Evolutionary conservation across 2,888 invertebrate species (phyloP), one percentile per base, ranked within the genome.

Genomic region (Conchocele bisecta): DNA sequence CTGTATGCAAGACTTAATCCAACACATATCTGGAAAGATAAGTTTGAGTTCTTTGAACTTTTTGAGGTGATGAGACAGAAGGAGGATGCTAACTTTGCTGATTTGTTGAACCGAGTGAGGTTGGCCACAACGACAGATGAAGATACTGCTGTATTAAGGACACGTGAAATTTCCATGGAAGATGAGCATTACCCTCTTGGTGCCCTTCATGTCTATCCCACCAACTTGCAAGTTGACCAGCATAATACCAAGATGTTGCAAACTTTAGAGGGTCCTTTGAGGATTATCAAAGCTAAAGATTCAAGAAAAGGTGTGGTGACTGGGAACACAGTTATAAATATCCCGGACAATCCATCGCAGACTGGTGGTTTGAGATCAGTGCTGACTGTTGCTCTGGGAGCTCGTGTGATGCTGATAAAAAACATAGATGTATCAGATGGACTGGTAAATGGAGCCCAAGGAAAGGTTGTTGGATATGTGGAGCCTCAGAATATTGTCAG

Each of bases 341-440:
- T n/a, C n/a, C n/a, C n/a, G 4, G n/a, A 15, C 3, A 15, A 44
- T 28, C n/a, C 17, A 7, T 15, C 20, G 3, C 5, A 9, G 13
- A 17, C 44, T 3, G 44, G 44, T 17, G 44, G 44, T 13, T 17
- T 44, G 3, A 4, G 6, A 3, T 5, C 22, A 3, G 41, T 54
- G 39, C 35, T 74, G 2, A 35, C 44, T 15, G 22, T 75, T 46
- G 56, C 41, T 33, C 28, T 60, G 3, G 50, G 33, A 26, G 67
- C 63, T 37, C 22, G 67, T 20, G 69, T 74, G 13, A 56, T 65
- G 31, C 41, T 69, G 5, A 69, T 58, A 29, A 64, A 53, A 17
- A 70, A 74, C 35, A 63, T 70, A n/a, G 58, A 60, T 70, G 61
- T 66, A 13, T n/a, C 41, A 24, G 69, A 74, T 51, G 69, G 73